phyloP scores from a whole-genome alignment of 2,888 invertebrate genomes.

The Drosophila borborema region DNA sequence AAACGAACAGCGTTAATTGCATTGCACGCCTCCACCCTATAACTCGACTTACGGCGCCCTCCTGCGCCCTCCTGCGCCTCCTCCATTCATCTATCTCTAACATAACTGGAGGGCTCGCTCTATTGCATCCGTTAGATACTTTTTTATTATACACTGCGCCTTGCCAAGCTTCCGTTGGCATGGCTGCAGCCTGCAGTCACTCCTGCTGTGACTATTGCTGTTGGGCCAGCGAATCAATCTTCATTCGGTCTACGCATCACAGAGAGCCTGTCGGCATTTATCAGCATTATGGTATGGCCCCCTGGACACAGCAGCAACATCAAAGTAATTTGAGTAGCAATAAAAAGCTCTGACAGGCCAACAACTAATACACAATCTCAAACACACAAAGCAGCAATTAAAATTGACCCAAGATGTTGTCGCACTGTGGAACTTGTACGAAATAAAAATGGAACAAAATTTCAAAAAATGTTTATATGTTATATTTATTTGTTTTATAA shows the following conservation, averaged over 20 bases:
- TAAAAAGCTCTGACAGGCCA: constrained; percentile 24
- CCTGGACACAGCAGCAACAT: constrained; percentile 33
- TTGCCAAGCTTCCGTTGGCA: constrained; percentile 27
- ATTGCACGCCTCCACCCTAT: constrained; percentile 29
- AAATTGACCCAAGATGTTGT: constrained; percentile 73
- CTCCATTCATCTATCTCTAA: neutral
- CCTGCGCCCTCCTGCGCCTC: too few species aligned
- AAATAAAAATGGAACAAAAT: neutral
- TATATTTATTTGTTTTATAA: neutral
- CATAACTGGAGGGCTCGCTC: constrained; percentile 16
- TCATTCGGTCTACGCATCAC: constrained; percentile 25
- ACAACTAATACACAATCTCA: constrained; percentile 16
- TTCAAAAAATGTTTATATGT: neutral
- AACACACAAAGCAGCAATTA: constrained; percentile 60
- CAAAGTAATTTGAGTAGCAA: constrained; percentile 54
- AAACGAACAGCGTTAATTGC: constrained; percentile 66
- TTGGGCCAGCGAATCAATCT: constrained; percentile 45
- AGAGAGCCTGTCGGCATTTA: constrained; percentile 27
- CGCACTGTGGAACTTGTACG: constrained; percentile 28
- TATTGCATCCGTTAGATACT: constrained; percentile 57
- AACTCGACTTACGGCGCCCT: neutral
- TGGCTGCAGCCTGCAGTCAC: neutral
- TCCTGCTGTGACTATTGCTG: neutral
- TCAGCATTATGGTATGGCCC: constrained; percentile 48
- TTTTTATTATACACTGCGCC: constrained; percentile 8